Conservation (phyloP, 2,113 vertebrate genomes). For the Mus pahari region DNA sequence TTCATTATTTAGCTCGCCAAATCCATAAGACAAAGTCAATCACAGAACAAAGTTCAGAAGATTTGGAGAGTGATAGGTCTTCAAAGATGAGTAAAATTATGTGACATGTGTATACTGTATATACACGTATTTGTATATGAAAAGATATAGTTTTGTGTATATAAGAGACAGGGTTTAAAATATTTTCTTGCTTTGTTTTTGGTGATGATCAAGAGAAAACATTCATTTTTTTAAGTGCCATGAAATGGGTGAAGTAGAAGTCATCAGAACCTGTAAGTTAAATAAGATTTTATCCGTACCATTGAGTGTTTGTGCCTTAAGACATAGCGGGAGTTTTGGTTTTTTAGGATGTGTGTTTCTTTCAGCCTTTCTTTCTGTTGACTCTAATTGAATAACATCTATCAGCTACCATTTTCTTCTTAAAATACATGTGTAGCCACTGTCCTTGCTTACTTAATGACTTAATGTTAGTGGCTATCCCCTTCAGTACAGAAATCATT, state of each 20-base stretch:
- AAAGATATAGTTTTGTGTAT: not conserved
- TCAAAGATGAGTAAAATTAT: constrained; percentile 54
- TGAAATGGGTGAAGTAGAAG: not conserved
- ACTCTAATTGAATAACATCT: not conserved
- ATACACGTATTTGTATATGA: not conserved
- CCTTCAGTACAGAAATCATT: constrained; percentile 44
- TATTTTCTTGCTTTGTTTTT: not conserved
- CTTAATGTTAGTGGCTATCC: constrained; percentile 36
- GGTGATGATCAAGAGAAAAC: not conserved
- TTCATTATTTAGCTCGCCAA: constrained; percentile 64
- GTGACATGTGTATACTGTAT: not conserved
- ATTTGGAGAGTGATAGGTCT: constrained; percentile 47
- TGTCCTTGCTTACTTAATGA: constrained; percentile 27
- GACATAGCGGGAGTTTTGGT: not conserved
- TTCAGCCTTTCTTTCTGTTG: constrained; percentile 37
- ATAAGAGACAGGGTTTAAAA: not conserved
- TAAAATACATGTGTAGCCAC: constrained; percentile 29
- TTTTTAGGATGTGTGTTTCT: not conserved
- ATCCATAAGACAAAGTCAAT: constrained; percentile 52
- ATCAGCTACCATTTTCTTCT: constrained; percentile 56
- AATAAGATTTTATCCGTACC: constrained; percentile 40
- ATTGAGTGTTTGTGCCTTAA: not conserved
- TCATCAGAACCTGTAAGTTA: constrained; percentile 33
- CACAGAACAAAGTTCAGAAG: constrained; percentile 37
- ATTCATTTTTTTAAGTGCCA: constrained; percentile 8